These are phyloP conservation scores for Ceratosolen fusciceps DNA, from an alignment of 1,140 invertebrate genomes.

Conservation along the genomic window DNA sequence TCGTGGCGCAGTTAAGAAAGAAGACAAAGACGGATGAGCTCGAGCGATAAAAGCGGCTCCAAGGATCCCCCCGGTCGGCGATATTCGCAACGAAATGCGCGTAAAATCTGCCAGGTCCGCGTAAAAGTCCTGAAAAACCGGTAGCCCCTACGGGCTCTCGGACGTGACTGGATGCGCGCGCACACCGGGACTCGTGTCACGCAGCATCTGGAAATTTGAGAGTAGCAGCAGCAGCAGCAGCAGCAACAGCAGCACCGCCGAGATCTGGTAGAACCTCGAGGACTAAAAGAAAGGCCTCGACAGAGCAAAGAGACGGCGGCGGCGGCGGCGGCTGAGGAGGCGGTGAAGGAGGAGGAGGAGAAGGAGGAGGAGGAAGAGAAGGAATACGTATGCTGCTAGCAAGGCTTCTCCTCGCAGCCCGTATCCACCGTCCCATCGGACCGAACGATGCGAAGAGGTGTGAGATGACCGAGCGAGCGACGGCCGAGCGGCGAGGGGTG, in stretches of 20 bases:
- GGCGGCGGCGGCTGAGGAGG: not conserved
- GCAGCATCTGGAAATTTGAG: slow-evolving; percentile 40
- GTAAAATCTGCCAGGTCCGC: slow-evolving; percentile 23
- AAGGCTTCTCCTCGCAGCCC: no score
- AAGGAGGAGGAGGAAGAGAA: slow-evolving; percentile 7
- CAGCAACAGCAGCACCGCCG: no score
- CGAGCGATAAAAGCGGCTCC: no score
- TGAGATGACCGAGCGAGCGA: slow-evolving; percentile 48
- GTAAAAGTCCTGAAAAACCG: slow-evolving; percentile 22
- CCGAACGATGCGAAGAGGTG: slow-evolving; percentile 35
- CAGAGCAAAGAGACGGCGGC: slow-evolving; percentile 6
- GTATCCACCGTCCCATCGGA: no score
- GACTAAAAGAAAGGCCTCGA: slow-evolving; percentile 23
- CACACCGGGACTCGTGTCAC: not conserved
- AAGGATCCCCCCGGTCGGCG: no score
- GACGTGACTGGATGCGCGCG: not conserved
- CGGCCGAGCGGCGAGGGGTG: slow-evolving; percentile 45
- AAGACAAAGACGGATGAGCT: no score
- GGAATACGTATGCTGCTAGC: slow-evolving; percentile 7
- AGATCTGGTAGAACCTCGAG: no score
- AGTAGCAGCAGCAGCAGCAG: not conserved
- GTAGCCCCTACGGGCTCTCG: not conserved
- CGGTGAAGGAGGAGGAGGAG: slow-evolving; percentile 16
- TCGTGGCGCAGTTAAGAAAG: no score
- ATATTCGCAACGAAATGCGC: not conserved